Evolutionary conservation across 2,797 vertebrate genomes (phyloP).

Genomic region (Myiotriccus ornatus): DNA sequence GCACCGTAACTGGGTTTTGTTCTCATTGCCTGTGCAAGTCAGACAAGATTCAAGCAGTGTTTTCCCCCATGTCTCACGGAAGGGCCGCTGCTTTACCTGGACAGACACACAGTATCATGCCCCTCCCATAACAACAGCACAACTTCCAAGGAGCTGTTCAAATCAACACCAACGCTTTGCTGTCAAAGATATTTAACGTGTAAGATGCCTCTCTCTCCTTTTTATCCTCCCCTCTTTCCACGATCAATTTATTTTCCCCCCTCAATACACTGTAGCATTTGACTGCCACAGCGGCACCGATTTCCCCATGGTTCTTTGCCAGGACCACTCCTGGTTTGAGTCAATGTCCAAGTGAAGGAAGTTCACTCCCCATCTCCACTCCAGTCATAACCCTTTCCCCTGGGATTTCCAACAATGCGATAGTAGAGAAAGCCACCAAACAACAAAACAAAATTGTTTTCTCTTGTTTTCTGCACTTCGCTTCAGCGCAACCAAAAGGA

Average conservation of each 20-base stretch:
- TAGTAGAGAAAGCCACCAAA: not conserved
- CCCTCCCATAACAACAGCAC: not conserved
- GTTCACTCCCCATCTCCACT: not conserved
- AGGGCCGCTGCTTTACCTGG: not conserved
- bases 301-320: not conserved
- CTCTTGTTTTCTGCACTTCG: not conserved
- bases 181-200: not conserved
- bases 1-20: not conserved
- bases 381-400: not conserved
- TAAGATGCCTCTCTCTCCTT: not conserved
- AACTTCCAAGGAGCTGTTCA: not conserved
- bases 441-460: not conserved
- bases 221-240: not conserved
- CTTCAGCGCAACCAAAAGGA: not conserved
- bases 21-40: accelerated
- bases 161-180: not conserved
- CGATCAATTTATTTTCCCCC: not conserved
- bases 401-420: not conserved
- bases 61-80: not conserved
- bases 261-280: not conserved
- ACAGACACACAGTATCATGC: not conserved
- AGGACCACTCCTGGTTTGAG: not conserved
- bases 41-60: not conserved
- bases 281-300: not conserved
- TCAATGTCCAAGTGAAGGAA: not conserved